phyloP scores from a whole-genome alignment of 2,888 invertebrate genomes.

The Dascillus cervinus region DNA sequence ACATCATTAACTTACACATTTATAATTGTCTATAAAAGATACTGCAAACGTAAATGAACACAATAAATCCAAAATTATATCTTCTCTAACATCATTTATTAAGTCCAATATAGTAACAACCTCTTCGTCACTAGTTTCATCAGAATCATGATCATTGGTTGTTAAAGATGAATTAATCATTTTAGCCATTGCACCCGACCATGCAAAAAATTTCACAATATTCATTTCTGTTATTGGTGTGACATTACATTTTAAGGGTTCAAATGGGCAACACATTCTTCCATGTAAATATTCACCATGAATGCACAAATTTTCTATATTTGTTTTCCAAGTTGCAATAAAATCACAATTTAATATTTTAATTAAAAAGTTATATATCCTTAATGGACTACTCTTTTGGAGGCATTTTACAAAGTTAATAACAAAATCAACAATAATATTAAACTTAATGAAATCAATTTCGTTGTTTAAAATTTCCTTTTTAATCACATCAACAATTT shows the following conservation, averaged over 20 bases:
- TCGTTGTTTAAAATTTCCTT: too few relatives aligned
- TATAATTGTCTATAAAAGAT: constrained; percentile 38
- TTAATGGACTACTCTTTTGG: constrained; percentile 23
- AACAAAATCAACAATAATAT: constrained; percentile 21
- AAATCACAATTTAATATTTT: constrained; percentile 24
- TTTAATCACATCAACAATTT: too few relatives aligned
- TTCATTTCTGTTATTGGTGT: constrained; percentile 18
- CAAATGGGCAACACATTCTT: constrained; percentile 23
- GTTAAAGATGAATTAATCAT: constrained; percentile 22
- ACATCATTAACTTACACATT: constrained; percentile 34
- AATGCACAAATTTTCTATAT: constrained; percentile 21
- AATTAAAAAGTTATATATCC: constrained; percentile 22
- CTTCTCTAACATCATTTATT: constrained; percentile 26
- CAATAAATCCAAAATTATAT: constrained; percentile 33
- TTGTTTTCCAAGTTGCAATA: constrained; percentile 15
- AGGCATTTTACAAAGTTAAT: constrained; percentile 27
- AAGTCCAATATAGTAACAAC: constrained; percentile 17
- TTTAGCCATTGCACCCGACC: constrained; percentile 28
- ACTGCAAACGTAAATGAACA: constrained; percentile 35
- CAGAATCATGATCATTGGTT: constrained; percentile 20
- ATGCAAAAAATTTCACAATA: constrained; percentile 31
- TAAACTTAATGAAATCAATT: too few relatives aligned
- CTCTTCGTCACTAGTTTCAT: constrained; percentile 23
- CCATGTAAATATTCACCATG: constrained; percentile 30
- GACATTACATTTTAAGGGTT: constrained; percentile 7